Conservation (phyloP, 2,888 invertebrate species). For the Sarcophaga variegata region DNA sequence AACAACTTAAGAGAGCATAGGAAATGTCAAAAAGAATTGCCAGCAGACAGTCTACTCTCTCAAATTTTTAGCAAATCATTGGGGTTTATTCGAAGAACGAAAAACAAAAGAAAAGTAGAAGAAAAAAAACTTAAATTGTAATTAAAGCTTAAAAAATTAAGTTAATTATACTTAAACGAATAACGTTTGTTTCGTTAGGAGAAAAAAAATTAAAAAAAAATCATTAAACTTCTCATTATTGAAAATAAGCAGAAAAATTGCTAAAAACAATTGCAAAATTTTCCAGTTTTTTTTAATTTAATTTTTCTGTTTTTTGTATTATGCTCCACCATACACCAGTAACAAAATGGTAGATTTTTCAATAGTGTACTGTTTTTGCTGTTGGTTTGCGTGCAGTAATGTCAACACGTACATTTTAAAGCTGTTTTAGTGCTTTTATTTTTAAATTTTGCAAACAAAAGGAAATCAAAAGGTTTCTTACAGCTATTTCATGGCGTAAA, state of each 20-base stretch:
- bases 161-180: neutral
- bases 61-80: constrained; percentile 63
- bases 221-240: neutral
- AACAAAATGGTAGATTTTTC: constrained; percentile 56
- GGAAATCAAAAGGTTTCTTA: too few relatives aligned
- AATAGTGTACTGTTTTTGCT: constrained; percentile 32
- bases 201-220: neutral
- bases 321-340: constrained; percentile 11
- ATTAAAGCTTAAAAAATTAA: constrained; percentile 4
- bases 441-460: too few relatives aligned
- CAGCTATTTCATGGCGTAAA: too few relatives aligned
- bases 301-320: neutral
- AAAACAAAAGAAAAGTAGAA: neutral
- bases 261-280: neutral
- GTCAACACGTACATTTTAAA: too few relatives aligned
- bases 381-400: neutral
- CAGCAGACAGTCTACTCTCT: constrained; percentile 33
- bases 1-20: neutral
- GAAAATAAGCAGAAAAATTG: neutral
- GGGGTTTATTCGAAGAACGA: constrained; percentile 13
- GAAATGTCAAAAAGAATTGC: constrained; percentile 1
- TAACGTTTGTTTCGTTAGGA: neutral
- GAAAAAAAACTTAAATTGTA: neutral
- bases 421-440: too few relatives aligned
- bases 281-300: neutral